A percentile compares a stretch with the other conserved stretches of the same genome.
Conservation (phyloP, 2,113 vertebrate species). For the Charina bottae region DNA sequence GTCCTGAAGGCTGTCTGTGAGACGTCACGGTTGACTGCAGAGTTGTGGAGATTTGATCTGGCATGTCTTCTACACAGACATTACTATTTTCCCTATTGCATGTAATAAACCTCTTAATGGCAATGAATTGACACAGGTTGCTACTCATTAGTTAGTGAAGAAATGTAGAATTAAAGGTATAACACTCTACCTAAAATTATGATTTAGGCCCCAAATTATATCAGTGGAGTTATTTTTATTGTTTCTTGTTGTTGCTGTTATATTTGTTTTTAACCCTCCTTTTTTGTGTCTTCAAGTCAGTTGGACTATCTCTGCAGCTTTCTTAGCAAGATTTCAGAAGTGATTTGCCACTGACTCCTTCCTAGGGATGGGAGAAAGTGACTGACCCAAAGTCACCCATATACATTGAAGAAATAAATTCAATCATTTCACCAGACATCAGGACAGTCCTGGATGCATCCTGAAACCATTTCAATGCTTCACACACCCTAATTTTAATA, state of each 20-base stretch:
- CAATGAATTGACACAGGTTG: not conserved
- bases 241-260: not conserved
- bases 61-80: slow-evolving; percentile 45
- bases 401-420: not conserved
- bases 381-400: not conserved
- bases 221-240: not conserved
- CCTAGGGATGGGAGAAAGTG: not conserved
- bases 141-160: not conserved
- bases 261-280: not conserved
- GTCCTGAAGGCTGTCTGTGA: not conserved
- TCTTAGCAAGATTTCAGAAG: not conserved
- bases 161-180: not conserved
- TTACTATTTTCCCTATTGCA: slow-evolving; percentile 48
- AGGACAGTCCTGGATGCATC: not conserved
- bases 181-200: not conserved
- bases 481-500: not conserved
- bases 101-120: slow-evolving; percentile 24
- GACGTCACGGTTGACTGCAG: slow-evolving; percentile 18
- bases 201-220: not conserved
- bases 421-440: not conserved
- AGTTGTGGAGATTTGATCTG: slow-evolving; percentile 23
- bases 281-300: not conserved
- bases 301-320: not conserved
- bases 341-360: not conserved
- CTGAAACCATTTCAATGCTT: not conserved